Percentiles rank a stretch among this genome's conserved stretches.
phyloP scores from a whole-genome alignment of 2,888 invertebrate species.

The Nebria salina region DNA sequence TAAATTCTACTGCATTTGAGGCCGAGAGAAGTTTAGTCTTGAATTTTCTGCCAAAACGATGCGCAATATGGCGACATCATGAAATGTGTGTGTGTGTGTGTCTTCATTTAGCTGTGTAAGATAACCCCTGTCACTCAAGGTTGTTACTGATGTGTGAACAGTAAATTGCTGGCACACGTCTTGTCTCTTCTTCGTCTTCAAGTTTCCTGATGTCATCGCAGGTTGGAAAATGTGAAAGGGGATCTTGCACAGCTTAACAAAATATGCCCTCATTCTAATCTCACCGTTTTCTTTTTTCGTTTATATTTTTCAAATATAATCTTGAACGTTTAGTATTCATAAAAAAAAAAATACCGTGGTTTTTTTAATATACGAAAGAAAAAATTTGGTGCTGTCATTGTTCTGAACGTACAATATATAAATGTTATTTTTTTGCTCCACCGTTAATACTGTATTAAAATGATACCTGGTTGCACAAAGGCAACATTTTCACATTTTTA shows the following conservation, averaged over 20 bases:
- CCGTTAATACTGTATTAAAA: too few species aligned
- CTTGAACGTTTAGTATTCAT: not conserved
- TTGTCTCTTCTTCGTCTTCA: not conserved
- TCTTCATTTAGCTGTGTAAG: slow-evolving; percentile 17
- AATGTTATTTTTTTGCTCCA: too few species aligned
- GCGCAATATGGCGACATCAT: not conserved
- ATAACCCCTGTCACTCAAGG: slow-evolving; percentile 18
- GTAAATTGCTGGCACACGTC: slow-evolving; percentile 14
- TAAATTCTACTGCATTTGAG: not conserved
- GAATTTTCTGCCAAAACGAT: not conserved
- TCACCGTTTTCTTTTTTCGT: not conserved
- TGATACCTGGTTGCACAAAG: too few species aligned
- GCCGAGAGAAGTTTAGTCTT: not conserved
- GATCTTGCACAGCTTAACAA: not conserved
- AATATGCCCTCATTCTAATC: not conserved
- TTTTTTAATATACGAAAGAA: not conserved
- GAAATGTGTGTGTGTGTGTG: not conserved
- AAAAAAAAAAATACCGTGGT: not conserved
- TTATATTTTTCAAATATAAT: not conserved
- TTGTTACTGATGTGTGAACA: slow-evolving; percentile 18
- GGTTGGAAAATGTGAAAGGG: not conserved
- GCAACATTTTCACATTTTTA: too few species aligned
- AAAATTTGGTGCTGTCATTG: not conserved
- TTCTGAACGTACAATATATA: not conserved
- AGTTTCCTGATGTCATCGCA: not conserved